A percentile compares a stretch with the other conserved stretches of the same genome.
These are phyloP conservation scores for Heliornis fulica DNA, from an alignment of 2,113 vertebrate species.

Conservation along the genomic window DNA sequence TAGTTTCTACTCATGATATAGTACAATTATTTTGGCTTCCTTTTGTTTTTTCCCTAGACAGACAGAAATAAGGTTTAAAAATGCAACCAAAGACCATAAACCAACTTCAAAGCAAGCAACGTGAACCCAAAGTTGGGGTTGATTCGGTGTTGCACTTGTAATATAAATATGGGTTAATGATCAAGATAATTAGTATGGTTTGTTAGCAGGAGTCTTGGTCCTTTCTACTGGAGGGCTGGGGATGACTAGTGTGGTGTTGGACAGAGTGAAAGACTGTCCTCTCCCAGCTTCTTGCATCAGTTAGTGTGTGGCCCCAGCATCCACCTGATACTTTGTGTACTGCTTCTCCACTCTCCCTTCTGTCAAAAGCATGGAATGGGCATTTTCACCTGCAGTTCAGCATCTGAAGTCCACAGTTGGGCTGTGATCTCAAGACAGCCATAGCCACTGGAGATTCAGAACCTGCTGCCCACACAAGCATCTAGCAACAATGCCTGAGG, in stretches of 20 bases:
- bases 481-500: not conserved
- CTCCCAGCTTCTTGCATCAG: not conserved
- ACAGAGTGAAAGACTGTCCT: not conserved
- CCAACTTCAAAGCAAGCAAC: not conserved
- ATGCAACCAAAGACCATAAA: not conserved
- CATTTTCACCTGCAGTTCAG: not conserved
- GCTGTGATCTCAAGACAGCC: not conserved
- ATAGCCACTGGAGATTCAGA: not conserved
- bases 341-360: not conserved
- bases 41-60: not conserved
- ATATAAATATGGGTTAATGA: not conserved
- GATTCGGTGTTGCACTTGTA: not conserved
- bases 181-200: not conserved
- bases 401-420: not conserved
- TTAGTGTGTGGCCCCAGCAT: not conserved
- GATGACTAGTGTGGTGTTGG: fast-evolving
- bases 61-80: not conserved
- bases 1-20: not conserved
- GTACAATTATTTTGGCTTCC: not conserved
- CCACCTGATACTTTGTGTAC: fast-evolving
- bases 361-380: not conserved
- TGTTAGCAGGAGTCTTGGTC: not conserved
- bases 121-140: not conserved
- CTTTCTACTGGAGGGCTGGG: not conserved
- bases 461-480: not conserved